Conservation (phyloP, 1,140 invertebrate genomes). For the Nymphalis io region DNA sequence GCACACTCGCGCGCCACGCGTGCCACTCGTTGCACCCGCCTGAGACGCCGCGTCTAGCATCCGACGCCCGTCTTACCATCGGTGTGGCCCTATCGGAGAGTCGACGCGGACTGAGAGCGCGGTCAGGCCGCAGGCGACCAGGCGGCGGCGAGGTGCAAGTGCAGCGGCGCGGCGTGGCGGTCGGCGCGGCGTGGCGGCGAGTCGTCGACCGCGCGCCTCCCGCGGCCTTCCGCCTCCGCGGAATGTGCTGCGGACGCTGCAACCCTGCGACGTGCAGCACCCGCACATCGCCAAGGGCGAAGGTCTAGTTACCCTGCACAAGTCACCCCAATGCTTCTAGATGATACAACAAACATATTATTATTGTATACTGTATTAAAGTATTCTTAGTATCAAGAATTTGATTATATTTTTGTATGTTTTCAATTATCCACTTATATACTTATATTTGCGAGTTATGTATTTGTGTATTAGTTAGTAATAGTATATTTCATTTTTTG, state of each 20-base stretch:
- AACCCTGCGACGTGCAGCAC: constrained; percentile 30
- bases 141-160: constrained; percentile 44
- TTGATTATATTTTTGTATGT: no score
- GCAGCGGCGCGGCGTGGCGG: constrained; percentile 43
- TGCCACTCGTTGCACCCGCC: constrained; percentile 45
- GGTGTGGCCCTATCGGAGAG: constrained; percentile 60
- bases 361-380: no score
- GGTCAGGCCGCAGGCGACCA: constrained; percentile 41
- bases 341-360: neutral
- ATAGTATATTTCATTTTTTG: no score
- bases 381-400: no score
- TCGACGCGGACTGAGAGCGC: constrained; percentile 63
- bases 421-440: no score
- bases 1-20: constrained; percentile 48
- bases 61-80: constrained; percentile 51
- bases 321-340: neutral
- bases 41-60: constrained; percentile 49
- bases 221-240: constrained; percentile 41
- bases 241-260: constrained; percentile 40
- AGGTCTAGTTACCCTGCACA: neutral
- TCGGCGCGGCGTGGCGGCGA: constrained; percentile 39
- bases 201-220: constrained; percentile 54
- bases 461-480: no score
- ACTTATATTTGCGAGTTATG: no score
- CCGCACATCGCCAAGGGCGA: constrained; percentile 5